Conservation (phyloP, 1,140 invertebrate species). For the Cotesia typhae region DNA sequence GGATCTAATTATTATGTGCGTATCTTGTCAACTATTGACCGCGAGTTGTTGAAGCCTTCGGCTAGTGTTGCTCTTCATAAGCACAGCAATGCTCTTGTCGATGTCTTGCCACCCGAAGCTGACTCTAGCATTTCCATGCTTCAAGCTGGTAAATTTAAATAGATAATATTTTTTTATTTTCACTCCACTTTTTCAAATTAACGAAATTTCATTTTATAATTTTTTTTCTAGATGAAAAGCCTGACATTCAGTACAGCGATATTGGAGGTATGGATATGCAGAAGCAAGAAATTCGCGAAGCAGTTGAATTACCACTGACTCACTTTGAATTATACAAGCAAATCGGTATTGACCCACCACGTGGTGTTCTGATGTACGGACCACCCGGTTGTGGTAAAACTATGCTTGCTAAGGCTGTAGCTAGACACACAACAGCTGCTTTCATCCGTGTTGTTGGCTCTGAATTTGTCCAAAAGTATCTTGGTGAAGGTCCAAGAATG, state of each 20-base stretch:
- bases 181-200: neutral
- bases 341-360: slow-evolving; percentile 95
- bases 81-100: slow-evolving; percentile 97
- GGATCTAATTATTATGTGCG: slow-evolving; percentile 98
- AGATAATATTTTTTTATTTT: neutral
- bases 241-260: slow-evolving; percentile 95
- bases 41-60: slow-evolving; percentile 94
- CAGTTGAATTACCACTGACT: slow-evolving; percentile 96
- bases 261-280: slow-evolving; percentile 99
- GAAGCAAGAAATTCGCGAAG: slow-evolving; percentile 99
- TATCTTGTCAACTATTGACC: slow-evolving; percentile 94
- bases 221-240: slow-evolving; percentile 87
- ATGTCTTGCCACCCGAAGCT: slow-evolving; percentile 97
- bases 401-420: slow-evolving; percentile 99
- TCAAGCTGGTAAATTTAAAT: slow-evolving; percentile 74
- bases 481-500: slow-evolving; percentile 99
- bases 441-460: slow-evolving; percentile 99
- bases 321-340: slow-evolving; percentile 99
- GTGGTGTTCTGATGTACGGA: slow-evolving; percentile 98
- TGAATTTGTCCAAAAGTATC: slow-evolving; percentile 99
- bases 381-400: slow-evolving; percentile 98
- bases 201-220: slow-evolving; percentile 27
- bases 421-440: slow-evolving; percentile 95
- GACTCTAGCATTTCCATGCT: slow-evolving; percentile 97
- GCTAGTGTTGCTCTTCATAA: slow-evolving; percentile 97